A percentile compares a stretch with the other conserved stretches of the same genome.
These are phyloP conservation scores for Vespertilio murinus DNA, from an alignment of 2,797 vertebrate genomes.

Conservation along the genomic window DNA sequence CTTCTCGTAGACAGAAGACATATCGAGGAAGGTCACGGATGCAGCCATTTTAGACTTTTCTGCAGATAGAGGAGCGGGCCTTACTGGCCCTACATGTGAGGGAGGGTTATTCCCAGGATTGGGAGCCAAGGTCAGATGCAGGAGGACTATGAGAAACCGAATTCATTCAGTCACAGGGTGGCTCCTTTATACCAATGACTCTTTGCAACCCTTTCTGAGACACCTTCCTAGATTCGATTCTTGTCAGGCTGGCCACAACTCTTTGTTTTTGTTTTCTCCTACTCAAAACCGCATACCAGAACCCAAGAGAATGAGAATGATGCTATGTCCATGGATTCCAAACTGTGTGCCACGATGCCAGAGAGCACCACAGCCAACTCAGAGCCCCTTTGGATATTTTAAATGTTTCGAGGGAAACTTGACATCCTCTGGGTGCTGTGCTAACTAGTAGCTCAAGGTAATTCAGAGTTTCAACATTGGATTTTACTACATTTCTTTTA, in stretches of 20 bases:
- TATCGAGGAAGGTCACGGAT: not conserved
- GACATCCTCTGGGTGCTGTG: not conserved
- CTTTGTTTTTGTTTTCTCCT: not conserved
- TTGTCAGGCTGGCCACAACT: not conserved
- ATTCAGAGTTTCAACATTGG: not conserved
- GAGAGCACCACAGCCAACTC: not conserved
- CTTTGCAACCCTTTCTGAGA: not conserved
- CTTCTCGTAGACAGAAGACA: slow-evolving; percentile 59
- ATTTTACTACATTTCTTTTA: not conserved
- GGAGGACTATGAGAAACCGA: not conserved
- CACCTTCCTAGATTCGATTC: not conserved
- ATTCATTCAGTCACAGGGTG: not conserved
- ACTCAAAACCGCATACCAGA: not conserved
- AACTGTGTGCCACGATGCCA: not conserved
- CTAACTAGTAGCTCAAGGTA: not conserved
- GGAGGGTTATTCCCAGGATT: not conserved
- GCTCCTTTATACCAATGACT: not conserved
- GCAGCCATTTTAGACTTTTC: not conserved
- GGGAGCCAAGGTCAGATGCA: not conserved
- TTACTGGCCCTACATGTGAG: not conserved
- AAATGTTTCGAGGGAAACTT: not conserved
- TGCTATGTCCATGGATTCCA: not conserved
- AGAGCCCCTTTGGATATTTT: not conserved
- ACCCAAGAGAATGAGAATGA: not conserved
- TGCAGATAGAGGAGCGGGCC: not conserved